These are phyloP conservation scores for Hyles euphorbiae DNA, from an alignment of 1,140 invertebrate genomes.

Conservation along the genomic window DNA sequence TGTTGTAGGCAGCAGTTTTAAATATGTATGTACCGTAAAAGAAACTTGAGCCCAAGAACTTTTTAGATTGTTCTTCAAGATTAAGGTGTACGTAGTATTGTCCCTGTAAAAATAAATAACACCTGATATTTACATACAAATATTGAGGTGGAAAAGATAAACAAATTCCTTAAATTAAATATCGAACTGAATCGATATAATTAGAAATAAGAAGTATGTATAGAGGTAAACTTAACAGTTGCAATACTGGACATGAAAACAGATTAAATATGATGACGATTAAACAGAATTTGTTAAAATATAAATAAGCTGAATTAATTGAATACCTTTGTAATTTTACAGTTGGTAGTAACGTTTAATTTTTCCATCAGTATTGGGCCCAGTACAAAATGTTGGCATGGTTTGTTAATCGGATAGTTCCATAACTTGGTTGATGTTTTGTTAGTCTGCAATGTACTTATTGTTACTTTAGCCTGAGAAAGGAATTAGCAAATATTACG, in stretches of 20 bases:
- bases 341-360: slow-evolving; percentile 50
- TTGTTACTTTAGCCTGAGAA: slow-evolving; percentile 47
- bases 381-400: slow-evolving; percentile 60
- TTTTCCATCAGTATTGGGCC: slow-evolving; percentile 43
- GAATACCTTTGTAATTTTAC: slow-evolving; percentile 52
- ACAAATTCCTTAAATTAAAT: too few species aligned
- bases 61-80: slow-evolving; percentile 38
- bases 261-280: too few species aligned
- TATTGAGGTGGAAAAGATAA: too few species aligned
- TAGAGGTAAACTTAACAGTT: too few species aligned
- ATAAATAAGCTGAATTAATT: background rate
- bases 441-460: slow-evolving; percentile 34
- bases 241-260: too few species aligned
- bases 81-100: slow-evolving; percentile 46
- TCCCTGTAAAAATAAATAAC: slow-evolving; percentile 41
- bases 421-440: slow-evolving; percentile 43
- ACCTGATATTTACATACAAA: background rate
- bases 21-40: slow-evolving; percentile 53
- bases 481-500: slow-evolving; percentile 3
- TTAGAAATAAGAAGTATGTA: too few species aligned
- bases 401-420: slow-evolving; percentile 49
- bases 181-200: too few species aligned
- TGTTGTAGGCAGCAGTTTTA: slow-evolving; percentile 43
- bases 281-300: too few species aligned
- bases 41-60: slow-evolving; percentile 48